These are phyloP conservation scores for Solenopsis fugax DNA, from an alignment of 1,140 invertebrate species.

Conservation along the genomic window DNA sequence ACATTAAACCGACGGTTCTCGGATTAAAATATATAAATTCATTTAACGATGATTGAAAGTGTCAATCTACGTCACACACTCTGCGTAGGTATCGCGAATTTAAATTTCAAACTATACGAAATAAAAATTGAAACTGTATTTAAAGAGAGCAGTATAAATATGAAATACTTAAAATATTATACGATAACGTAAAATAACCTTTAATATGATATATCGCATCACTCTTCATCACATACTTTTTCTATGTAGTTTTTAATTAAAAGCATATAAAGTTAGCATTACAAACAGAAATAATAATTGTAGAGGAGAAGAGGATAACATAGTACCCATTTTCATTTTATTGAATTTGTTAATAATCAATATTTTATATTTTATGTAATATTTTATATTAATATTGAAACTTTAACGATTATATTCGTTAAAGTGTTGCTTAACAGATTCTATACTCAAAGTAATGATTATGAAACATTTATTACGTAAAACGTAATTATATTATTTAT, in stretches of 20 bases:
- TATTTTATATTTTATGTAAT: too few relatives aligned
- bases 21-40: not conserved
- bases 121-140: not conserved
- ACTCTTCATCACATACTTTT: not conserved
- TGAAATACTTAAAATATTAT: not conserved
- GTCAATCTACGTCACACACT: not conserved
- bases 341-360: too few relatives aligned
- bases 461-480: too few relatives aligned
- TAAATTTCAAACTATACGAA: not conserved
- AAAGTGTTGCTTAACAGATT: too few relatives aligned
- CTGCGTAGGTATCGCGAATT: not conserved
- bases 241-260: not conserved
- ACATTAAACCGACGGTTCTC: not conserved
- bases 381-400: too few relatives aligned
- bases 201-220: not conserved
- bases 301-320: too few relatives aligned
- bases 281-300: too few relatives aligned
- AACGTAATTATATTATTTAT: too few relatives aligned
- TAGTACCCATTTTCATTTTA: too few relatives aligned
- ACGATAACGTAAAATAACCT: not conserved
- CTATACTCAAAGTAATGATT: too few relatives aligned
- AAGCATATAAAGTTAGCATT: too few relatives aligned
- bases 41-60: not conserved
- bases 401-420: too few relatives aligned
- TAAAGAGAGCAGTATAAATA: not conserved